Base-by-base conservation (phyloP, 2,113 vertebrate genomes). In the Lepisosteus oculatus region DNA sequence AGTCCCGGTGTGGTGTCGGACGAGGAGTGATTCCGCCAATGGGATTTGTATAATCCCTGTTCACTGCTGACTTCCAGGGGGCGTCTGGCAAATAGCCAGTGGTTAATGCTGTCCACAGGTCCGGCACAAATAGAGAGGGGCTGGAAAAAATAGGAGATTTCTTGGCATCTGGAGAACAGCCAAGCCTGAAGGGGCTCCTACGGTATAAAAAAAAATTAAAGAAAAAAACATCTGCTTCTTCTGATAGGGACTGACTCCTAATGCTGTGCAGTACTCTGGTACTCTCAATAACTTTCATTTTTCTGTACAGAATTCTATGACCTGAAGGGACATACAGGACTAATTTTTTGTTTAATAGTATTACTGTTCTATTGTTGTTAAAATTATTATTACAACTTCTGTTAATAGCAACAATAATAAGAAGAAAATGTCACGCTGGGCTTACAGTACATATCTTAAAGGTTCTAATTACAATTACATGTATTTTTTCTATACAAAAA, bases 11-110 rank as follows among this genome's bases (percentile, higher is more conserved):
- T 3, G 79, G 76, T 75, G 8, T 69, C 63, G 69, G 77, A 77
- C 80, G 75, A 76, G 68, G 79, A 86, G 81, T 0, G 61, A 87
- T 85, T 77, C 80, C 3, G 43, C 82, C 80, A 78, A 75, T 78
- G 43, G 85, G 87, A 85, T 87, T 87, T 85, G 81, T 83, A 84
- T 88, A 87, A 89, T 87, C 85, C 85, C 78, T 73, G 79, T 78
- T 85, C 78, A 65, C 74, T 83, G 78, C 64, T 74, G 73, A 83
- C 68, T 68, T 56, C 43, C 56, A 44, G 75, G 62, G 17, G 8
- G 72, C 82, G 73, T 82, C 75, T 74, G 72, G 81, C 71, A 74
- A 74, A 80, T 42, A 77, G 85, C 86, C 88, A 88, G 81, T 45
- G 0, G 78, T 86, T 81, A 74, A 61, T 83, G 87, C 89, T 85